Conservation (phyloP, 2,113 vertebrate species). For the Lepisosteus osseus region DNA sequence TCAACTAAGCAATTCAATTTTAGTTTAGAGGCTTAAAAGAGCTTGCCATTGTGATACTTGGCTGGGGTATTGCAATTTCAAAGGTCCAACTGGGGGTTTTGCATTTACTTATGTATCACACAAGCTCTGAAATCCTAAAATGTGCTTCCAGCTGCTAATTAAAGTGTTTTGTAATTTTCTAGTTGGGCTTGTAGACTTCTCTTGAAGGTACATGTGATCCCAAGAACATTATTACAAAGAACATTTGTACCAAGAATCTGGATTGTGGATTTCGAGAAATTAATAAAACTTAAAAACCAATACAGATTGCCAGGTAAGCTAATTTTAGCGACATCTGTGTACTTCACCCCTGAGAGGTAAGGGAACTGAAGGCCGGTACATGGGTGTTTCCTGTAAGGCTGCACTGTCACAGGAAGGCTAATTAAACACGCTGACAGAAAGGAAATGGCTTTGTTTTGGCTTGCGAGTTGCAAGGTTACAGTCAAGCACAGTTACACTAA, state of each 20-base stretch:
- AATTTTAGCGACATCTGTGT: no score
- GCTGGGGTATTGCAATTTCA: background rate
- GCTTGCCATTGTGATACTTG: no score
- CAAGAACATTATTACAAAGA: background rate
- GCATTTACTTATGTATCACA: no score
- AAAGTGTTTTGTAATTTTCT: no score
- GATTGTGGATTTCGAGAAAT: background rate
- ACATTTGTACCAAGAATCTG: no score
- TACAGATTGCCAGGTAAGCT: no score
- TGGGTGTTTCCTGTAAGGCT: slow-evolving; percentile 56
- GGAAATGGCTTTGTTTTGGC: slow-evolving; percentile 55
- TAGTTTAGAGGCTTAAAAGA: no score
- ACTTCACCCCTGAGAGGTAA: background rate
- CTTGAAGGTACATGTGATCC: background rate
- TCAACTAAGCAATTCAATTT: background rate
- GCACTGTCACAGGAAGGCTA: slow-evolving; percentile 60
- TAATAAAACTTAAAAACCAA: background rate
- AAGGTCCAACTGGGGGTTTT: no score
- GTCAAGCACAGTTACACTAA: no score
- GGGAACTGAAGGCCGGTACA: background rate
- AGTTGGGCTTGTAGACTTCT: no score
- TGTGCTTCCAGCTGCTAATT: no score
- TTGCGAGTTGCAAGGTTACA: slow-evolving; percentile 20
- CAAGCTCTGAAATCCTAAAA: no score
- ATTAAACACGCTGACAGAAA: slow-evolving; percentile 50